Percentiles rank a stretch among this genome's conserved stretches.
Conservation (phyloP, 1,140 invertebrate genomes). For the Neodiprion virginianus region DNA sequence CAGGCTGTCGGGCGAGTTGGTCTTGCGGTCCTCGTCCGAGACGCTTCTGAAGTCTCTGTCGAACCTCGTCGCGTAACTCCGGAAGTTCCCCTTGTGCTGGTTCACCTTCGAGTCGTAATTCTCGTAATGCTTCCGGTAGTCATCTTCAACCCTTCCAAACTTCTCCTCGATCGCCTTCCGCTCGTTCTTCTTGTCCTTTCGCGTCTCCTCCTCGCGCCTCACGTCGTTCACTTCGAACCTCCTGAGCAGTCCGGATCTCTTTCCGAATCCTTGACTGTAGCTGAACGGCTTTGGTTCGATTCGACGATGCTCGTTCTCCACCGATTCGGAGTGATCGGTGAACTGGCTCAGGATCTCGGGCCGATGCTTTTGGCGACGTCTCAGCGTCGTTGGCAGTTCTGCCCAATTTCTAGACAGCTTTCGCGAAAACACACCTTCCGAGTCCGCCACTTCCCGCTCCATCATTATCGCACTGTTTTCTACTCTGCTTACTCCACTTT, state of each 20-base stretch:
- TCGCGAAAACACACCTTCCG: slow-evolving; percentile 54
- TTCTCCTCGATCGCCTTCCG: slow-evolving; percentile 32
- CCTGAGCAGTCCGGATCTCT: slow-evolving; percentile 52
- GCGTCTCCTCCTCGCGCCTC: slow-evolving; percentile 22
- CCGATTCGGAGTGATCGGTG: slow-evolving; percentile 51
- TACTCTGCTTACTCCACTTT: background rate
- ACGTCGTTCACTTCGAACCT: slow-evolving; percentile 39
- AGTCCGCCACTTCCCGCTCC: slow-evolving; percentile 57
- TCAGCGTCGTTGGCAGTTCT: slow-evolving; percentile 56
- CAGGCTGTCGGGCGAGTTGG: slow-evolving; percentile 57
- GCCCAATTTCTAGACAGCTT: slow-evolving; percentile 55
- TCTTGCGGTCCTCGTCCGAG: slow-evolving; percentile 57
- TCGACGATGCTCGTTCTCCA: slow-evolving; percentile 47
- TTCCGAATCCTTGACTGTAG: slow-evolving; percentile 36
- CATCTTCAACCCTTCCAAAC: slow-evolving; percentile 28
- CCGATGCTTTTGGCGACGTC: slow-evolving; percentile 54
- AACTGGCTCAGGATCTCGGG: slow-evolving; percentile 58
- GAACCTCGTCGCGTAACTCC: slow-evolving; percentile 14
- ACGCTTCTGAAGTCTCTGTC: slow-evolving; percentile 36
- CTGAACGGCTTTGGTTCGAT: slow-evolving; percentile 28
- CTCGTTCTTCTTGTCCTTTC: slow-evolving; percentile 28
- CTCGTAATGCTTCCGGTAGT: slow-evolving; percentile 38
- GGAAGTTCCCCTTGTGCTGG: slow-evolving; percentile 10
- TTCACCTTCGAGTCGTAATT: slow-evolving; percentile 28
- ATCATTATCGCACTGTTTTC: slow-evolving; percentile 32